These are phyloP conservation scores for Heliornis fulica DNA, from an alignment of 2,113 vertebrate species.

Conservation along the genomic window DNA sequence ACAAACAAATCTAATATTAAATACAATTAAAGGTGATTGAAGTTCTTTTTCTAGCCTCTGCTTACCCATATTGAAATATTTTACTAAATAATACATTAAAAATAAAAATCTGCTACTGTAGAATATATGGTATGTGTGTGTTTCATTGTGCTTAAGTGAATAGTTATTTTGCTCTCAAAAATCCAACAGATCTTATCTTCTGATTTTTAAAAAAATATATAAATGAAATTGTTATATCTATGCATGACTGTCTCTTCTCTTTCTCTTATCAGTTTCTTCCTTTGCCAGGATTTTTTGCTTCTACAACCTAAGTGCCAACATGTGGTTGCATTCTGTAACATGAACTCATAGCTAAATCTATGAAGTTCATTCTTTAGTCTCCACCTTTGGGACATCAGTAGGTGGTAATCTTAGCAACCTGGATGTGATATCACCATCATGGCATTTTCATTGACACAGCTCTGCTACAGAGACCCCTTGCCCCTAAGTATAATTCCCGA, in stretches of 20 bases:
- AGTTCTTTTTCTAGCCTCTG: not conserved
- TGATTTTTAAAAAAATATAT: not conserved
- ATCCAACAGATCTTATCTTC: not conserved
- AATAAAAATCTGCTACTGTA: not conserved
- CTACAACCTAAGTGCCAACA: slow-evolving; percentile 12
- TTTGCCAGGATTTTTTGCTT: not conserved
- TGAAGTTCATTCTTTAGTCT: slow-evolving; percentile 12
- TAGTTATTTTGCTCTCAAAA: not conserved
- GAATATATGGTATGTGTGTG: not conserved
- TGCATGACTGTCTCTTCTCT: not conserved
- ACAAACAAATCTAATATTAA: not conserved
- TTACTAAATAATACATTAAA: not conserved
- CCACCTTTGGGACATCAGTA: slow-evolving; percentile 56
- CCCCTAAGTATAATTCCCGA: slow-evolving; percentile 43
- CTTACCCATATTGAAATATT: not conserved
- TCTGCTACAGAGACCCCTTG: slow-evolving; percentile 16
- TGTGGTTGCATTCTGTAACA: slow-evolving; percentile 68
- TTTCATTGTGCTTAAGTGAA: not conserved
- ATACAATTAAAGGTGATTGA: not conserved
- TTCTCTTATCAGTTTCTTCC: not conserved
- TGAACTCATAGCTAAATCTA: slow-evolving; percentile 37
- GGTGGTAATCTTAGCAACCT: slow-evolving; percentile 66
- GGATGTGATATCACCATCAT: slow-evolving; percentile 62
- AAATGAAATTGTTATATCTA: not conserved
- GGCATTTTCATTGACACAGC: slow-evolving; percentile 60